phyloP scores from a whole-genome alignment of 2,888 invertebrate genomes.

The Lingula anatina region DNA sequence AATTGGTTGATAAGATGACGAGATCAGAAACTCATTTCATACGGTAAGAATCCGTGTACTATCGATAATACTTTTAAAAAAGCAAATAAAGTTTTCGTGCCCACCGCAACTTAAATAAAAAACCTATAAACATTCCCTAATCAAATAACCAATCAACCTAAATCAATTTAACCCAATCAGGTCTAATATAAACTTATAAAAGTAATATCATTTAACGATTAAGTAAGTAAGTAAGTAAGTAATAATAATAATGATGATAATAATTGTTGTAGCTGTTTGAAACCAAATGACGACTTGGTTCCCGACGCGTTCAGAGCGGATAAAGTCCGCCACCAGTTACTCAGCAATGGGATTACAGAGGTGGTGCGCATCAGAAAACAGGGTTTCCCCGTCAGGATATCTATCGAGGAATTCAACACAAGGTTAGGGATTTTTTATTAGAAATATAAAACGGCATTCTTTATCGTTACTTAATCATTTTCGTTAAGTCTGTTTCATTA shows the following conservation, averaged over 20 bases:
- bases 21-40: slow-evolving; percentile 24
- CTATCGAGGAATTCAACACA: slow-evolving; percentile 27
- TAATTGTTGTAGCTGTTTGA: slow-evolving; percentile 28
- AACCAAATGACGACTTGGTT: slow-evolving; percentile 28
- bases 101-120: no score
- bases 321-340: slow-evolving; percentile 30
- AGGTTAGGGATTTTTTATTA: no score
- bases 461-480: background rate
- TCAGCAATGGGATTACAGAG: slow-evolving; percentile 44
- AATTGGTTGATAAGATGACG: slow-evolving; percentile 20
- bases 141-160: no score
- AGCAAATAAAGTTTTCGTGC: no score
- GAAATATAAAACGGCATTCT: background rate
- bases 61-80: no score
- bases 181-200: no score
- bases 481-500: background rate
- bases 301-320: slow-evolving; percentile 28
- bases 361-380: slow-evolving; percentile 37
- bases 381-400: slow-evolving; percentile 36
- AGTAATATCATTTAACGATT: no score
- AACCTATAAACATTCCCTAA: no score
- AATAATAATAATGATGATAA: background rate
- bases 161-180: no score
- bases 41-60: no score
- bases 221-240: no score